Evolutionary conservation across 2,113 vertebrate species (phyloP).

Genomic region (Neolamprologus falcicula): DNA sequence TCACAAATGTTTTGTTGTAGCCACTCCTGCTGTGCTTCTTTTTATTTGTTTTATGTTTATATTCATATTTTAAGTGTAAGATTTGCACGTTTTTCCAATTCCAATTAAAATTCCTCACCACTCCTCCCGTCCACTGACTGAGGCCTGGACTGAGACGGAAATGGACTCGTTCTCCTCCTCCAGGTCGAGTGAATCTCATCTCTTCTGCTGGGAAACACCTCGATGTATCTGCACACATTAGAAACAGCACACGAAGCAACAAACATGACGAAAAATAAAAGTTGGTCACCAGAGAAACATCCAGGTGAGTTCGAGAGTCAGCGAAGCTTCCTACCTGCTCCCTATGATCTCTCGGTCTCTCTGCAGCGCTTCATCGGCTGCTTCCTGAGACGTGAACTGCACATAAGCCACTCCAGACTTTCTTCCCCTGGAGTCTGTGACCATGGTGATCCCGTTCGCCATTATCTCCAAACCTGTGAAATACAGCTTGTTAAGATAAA

Average conservation of each 20-base stretch:
- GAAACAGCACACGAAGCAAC: background rate
- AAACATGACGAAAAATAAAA: background rate
- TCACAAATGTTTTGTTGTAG: background rate
- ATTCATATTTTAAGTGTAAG: background rate
- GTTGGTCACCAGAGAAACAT: background rate
- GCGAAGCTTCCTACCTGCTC: slow-evolving; percentile 67
- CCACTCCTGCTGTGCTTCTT: background rate
- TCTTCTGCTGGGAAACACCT: slow-evolving; percentile 82
- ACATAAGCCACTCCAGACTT: slow-evolving; percentile 84
- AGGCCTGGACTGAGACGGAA: background rate
- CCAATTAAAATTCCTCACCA: background rate
- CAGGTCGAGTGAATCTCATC: slow-evolving; percentile 65
- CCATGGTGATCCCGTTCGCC: slow-evolving; percentile 51
- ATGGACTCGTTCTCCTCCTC: slow-evolving; percentile 18
- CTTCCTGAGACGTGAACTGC: slow-evolving; percentile 79
- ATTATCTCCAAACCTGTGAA: slow-evolving; percentile 52
- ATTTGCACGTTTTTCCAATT: background rate
- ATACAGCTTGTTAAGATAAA: background rate
- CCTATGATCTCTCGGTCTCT: slow-evolving; percentile 82
- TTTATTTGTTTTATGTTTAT: background rate
- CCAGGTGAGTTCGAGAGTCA: rapidly evolving
- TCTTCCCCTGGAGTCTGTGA: slow-evolving; percentile 73
- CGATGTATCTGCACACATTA: slow-evolving; percentile 76
- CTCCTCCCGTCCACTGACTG: background rate
- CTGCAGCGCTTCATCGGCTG: slow-evolving; percentile 76